These are phyloP conservation scores for Drosophila sproati DNA, from an alignment of 1,140 invertebrate genomes.

Conservation along the genomic window DNA sequence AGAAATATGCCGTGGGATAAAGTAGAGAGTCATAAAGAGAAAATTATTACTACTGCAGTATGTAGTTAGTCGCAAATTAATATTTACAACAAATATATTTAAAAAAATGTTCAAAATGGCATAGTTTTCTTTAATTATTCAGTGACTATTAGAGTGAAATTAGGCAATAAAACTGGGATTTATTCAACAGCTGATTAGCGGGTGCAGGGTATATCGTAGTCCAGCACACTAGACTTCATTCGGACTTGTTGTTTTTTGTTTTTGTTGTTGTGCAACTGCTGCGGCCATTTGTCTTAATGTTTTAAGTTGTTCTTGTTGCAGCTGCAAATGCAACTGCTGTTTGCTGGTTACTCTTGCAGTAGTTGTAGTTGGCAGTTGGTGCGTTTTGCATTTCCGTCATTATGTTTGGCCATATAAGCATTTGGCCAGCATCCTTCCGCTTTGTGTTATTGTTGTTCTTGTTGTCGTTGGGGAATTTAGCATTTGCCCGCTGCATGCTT, in stretches of 20 bases:
- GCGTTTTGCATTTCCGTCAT: slow-evolving; percentile 73
- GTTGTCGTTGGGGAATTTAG: slow-evolving; percentile 27
- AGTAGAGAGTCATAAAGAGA: too few species aligned
- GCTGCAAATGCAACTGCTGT: slow-evolving; percentile 6
- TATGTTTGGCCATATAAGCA: slow-evolving; percentile 67
- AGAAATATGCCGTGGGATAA: too few species aligned
- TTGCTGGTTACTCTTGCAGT: slow-evolving; percentile 59
- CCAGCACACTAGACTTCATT: too few species aligned
- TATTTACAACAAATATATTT: too few species aligned
- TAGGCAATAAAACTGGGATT: too few species aligned
- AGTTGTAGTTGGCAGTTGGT: slow-evolving; percentile 53
- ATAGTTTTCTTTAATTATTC: too few species aligned
- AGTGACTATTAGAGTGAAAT: too few species aligned
- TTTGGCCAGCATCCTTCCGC: slow-evolving; percentile 69
- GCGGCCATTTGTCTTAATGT: slow-evolving; percentile 48
- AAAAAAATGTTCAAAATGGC: too few species aligned
- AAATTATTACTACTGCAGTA: too few species aligned
- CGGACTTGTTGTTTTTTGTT: slow-evolving; percentile 7
- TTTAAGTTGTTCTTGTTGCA: slow-evolving; percentile 22
- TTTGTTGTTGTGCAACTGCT: slow-evolving; percentile 7
- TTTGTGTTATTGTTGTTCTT: slow-evolving; percentile 20
- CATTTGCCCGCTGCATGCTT: slow-evolving; percentile 46
- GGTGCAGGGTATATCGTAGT: neutral
- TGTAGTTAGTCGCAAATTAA: too few species aligned
- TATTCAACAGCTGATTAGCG: too few species aligned